phyloP scores from a whole-genome alignment of 2,113 vertebrate genomes.

The Tachysurus fulvidraco region DNA sequence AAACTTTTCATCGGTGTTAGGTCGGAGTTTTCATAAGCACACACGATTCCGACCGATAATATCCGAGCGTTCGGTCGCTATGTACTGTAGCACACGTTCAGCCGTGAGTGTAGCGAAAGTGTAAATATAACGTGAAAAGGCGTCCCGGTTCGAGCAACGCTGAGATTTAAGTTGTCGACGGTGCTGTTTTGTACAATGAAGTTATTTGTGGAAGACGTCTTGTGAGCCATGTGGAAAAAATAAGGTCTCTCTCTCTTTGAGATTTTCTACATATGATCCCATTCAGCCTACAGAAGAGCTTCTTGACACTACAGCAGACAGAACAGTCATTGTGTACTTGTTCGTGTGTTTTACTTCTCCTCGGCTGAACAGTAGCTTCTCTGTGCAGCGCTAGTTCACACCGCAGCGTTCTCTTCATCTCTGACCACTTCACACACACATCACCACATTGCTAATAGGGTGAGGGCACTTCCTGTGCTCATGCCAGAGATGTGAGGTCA shows the following conservation, averaged over 20 bases:
- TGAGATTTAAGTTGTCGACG: too few species aligned
- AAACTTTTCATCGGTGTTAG: too few species aligned
- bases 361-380: slow-evolving; percentile 12
- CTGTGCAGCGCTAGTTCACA: slow-evolving; percentile 3
- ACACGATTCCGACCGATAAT: neutral
- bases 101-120: too few species aligned
- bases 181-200: too few species aligned
- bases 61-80: neutral
- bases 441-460: slow-evolving; percentile 15
- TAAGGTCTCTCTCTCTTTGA: neutral
- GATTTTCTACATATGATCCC: slow-evolving; percentile 20
- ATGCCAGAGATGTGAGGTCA: slow-evolving; percentile 62
- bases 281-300: neutral
- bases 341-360: neutral
- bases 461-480: slow-evolving; percentile 59
- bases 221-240: neutral
- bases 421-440: neutral
- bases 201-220: too few species aligned
- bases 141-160: too few species aligned
- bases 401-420: neutral
- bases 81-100: neutral
- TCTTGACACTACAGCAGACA: neutral
- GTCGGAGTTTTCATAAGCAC: too few species aligned
- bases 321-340: slow-evolving; percentile 5
- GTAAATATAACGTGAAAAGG: too few species aligned